Evolutionary conservation across 2,113 vertebrate genomes (phyloP).

Genomic region (Aphyosemion australe): DNA sequence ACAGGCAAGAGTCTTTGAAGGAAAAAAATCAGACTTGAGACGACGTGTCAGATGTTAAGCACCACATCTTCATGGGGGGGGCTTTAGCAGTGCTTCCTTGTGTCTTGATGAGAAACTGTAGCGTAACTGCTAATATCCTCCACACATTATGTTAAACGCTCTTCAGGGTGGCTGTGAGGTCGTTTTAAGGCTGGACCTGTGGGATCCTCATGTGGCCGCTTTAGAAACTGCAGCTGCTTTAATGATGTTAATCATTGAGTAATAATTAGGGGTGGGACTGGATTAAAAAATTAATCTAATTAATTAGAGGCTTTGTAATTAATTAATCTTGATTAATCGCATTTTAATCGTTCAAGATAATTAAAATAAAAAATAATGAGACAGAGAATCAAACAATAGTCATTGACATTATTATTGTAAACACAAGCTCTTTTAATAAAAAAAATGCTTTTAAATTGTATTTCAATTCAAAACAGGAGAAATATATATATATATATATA

Average conservation of each 20-base stretch:
- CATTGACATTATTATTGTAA: too few relatives aligned
- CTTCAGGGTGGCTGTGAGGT: slow-evolving; percentile 3
- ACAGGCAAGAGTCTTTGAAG: slow-evolving; percentile 35
- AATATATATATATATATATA: too few relatives aligned
- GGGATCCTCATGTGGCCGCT: slow-evolving; percentile 61
- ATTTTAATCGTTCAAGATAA: too few relatives aligned
- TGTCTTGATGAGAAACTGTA: slow-evolving; percentile 15
- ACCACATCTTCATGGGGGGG: slow-evolving; percentile 20
- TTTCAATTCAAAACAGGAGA: too few relatives aligned
- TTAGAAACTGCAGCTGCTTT: slow-evolving; percentile 44
- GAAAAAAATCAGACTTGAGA: slow-evolving; percentile 26
- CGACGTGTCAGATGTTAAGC: slow-evolving; percentile 23
- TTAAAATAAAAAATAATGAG: too few relatives aligned
- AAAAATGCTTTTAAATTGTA: too few relatives aligned
- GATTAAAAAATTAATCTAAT: too few relatives aligned
- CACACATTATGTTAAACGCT: slow-evolving; percentile 8
- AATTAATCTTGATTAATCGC: too few relatives aligned
- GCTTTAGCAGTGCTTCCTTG: slow-evolving; percentile 10
- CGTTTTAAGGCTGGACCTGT: slow-evolving; percentile 31
- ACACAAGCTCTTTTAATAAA: too few relatives aligned
- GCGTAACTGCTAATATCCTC: slow-evolving; percentile 17
- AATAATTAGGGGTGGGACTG: too few relatives aligned
- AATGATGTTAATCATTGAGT: neutral
- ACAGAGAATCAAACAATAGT: too few relatives aligned
- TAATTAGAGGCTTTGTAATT: too few relatives aligned